Evolutionary conservation across 2,113 vertebrate genomes (phyloP).

Genomic region (Phyllostomus hastatus): DNA sequence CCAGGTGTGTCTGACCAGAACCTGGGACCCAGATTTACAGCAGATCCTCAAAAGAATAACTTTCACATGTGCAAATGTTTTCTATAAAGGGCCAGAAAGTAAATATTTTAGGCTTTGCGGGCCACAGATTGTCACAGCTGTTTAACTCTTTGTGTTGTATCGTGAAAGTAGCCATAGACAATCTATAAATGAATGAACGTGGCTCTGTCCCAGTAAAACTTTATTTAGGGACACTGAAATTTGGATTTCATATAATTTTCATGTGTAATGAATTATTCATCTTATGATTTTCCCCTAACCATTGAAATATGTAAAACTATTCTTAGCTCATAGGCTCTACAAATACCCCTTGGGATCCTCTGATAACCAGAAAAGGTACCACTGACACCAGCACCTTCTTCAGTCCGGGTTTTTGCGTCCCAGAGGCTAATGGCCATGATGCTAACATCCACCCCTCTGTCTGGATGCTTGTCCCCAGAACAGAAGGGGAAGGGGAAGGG

Average conservation of each 20-base stretch:
- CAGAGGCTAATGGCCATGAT: background rate
- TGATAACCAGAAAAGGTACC: background rate
- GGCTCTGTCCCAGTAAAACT: background rate
- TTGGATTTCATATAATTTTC: background rate
- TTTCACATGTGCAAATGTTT: background rate
- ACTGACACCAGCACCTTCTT: background rate
- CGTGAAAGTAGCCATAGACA: background rate
- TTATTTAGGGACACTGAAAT: background rate
- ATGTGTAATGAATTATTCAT: background rate
- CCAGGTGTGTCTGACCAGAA: background rate
- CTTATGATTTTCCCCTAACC: background rate
- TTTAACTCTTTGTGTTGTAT: background rate
- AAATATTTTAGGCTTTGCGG: background rate
- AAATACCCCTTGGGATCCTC: background rate
- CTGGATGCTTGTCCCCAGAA: background rate
- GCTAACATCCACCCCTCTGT: background rate
- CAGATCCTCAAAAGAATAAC: background rate
- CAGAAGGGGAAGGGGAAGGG: background rate
- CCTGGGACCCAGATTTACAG: background rate
- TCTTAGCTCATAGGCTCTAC: background rate
- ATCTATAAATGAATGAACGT: accelerated
- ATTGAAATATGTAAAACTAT: background rate
- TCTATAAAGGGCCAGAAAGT: background rate
- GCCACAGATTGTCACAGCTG: background rate
- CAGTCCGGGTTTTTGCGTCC: background rate